Conservation (phyloP, 1,140 invertebrate genomes). For the Reticulitermes speratus region DNA sequence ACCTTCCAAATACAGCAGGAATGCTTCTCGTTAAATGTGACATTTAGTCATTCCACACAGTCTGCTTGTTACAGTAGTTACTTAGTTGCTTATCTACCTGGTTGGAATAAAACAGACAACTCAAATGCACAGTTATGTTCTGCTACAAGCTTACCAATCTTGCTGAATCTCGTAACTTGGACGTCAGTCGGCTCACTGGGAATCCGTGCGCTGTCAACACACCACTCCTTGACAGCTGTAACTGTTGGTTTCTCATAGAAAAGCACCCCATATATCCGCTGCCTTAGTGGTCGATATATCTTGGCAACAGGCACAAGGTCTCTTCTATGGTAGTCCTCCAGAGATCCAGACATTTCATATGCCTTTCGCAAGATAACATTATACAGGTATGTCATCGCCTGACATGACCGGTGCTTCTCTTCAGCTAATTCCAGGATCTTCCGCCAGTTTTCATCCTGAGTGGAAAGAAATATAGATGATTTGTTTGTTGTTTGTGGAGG, state of each 20-base stretch:
- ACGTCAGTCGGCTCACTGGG: not conserved
- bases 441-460: not conserved
- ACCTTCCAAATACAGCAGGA: too few species aligned
- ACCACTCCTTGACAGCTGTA: not conserved
- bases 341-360: not conserved
- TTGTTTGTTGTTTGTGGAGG: too few species aligned
- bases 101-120: too few species aligned
- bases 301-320: not conserved
- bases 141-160: not conserved
- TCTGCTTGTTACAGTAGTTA: too few species aligned
- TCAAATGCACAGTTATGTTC: too few species aligned
- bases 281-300: not conserved
- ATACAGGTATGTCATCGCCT: not conserved
- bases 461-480: not conserved
- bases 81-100: too few species aligned
- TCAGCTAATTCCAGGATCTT: not conserved
- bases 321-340: not conserved
- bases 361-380: not conserved
- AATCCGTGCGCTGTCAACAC: not conserved
- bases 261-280: not conserved
- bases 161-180: not conserved
- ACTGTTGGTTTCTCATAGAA: not conserved
- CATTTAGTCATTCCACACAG: too few species aligned
- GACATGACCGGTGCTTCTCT: not conserved
- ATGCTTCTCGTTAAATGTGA: too few species aligned